These are phyloP conservation scores for Serilophus lunatus DNA, from an alignment of 2,113 vertebrate genomes.

Conservation along the genomic window DNA sequence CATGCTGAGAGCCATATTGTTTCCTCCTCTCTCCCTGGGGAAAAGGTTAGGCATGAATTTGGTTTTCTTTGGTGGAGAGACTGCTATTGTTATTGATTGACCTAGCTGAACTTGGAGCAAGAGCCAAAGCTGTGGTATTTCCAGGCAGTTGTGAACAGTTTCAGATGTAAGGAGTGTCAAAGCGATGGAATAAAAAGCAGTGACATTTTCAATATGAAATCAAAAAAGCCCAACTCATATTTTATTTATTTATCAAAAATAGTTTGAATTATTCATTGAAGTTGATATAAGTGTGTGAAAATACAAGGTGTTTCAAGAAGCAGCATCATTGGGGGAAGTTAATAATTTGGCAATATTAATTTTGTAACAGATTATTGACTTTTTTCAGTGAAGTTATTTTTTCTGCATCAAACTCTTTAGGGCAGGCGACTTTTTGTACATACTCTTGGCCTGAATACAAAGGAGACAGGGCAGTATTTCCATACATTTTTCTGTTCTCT, in stretches of 20 bases:
- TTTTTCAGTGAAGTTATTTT: neutral
- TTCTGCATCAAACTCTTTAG: neutral
- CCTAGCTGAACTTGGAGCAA: slow-evolving; percentile 7
- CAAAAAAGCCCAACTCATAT: slow-evolving; percentile 53
- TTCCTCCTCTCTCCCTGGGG: neutral
- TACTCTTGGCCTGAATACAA: neutral
- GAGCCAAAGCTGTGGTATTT: slow-evolving; percentile 37
- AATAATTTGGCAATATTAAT: slow-evolving; percentile 29
- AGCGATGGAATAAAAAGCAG: slow-evolving; percentile 38
- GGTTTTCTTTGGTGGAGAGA: neutral
- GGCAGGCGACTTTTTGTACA: neutral
- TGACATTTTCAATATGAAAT: slow-evolving; percentile 50
- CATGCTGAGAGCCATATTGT: slow-evolving; percentile 22
- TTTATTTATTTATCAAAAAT: slow-evolving; percentile 73
- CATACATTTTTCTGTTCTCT: neutral
- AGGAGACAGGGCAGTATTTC: neutral
- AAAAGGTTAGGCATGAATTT: neutral
- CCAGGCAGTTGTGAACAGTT: slow-evolving; percentile 15
- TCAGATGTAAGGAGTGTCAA: slow-evolving; percentile 3
- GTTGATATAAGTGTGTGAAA: slow-evolving; percentile 55
- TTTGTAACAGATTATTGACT: neutral
- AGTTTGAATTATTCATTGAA: slow-evolving; percentile 70
- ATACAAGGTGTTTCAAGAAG: slow-evolving; percentile 51
- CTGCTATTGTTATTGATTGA: slow-evolving; percentile 18
- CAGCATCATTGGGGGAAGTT: neutral